Evolutionary conservation across 1,140 invertebrate species (phyloP).

Genomic region (Cydia pomonella): DNA sequence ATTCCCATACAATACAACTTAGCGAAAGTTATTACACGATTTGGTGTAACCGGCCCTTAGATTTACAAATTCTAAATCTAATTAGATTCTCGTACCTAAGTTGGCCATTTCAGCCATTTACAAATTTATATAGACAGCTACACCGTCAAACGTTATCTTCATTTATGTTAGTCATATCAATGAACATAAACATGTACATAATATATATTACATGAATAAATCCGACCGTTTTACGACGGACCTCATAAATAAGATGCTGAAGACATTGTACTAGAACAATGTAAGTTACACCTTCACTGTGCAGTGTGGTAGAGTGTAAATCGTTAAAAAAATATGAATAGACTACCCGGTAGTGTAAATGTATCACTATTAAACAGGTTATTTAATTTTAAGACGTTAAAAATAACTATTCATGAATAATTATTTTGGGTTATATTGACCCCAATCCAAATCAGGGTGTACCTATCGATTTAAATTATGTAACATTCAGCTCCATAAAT

Average conservation of each 20-base stretch:
- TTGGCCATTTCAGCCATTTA: neutral
- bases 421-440: no score
- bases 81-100: no score
- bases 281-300: conserved; percentile 11
- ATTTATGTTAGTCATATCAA: conserved; percentile 55
- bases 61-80: no score
- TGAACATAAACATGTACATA: conserved; percentile 56
- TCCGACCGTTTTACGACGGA: conserved; percentile 49
- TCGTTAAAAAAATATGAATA: neutral
- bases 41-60: no score
- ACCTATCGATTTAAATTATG: no score
- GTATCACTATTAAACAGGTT: neutral
- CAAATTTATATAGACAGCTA: conserved; percentile 20
- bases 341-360: neutral
- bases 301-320: neutral
- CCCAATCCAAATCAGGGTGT: no score
- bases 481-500: no score
- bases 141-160: conserved; percentile 37
- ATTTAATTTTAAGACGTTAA: no score
- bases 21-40: no score
- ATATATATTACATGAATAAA: no score
- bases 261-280: conserved; percentile 34
- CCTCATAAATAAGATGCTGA: conserved; percentile 44
- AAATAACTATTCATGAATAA: no score
- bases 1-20: no score